Conservation (phyloP, 2,797 vertebrate species). For the Sarcoramphus papa region DNA sequence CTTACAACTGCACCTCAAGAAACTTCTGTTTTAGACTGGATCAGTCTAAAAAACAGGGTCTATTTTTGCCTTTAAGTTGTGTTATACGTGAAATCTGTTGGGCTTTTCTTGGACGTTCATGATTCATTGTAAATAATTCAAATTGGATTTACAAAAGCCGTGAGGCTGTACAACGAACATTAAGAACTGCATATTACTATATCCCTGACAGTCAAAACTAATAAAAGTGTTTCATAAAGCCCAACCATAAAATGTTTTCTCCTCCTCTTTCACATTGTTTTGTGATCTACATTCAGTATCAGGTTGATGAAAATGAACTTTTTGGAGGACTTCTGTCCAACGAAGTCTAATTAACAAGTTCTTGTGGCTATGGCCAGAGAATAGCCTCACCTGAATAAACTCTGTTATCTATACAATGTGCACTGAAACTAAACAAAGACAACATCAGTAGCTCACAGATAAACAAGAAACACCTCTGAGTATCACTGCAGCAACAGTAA, state of each 20-base stretch:
- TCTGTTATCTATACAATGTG: background rate
- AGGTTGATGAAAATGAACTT: background rate
- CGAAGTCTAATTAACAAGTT: background rate
- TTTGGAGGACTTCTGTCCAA: background rate
- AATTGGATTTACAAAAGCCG: slow-evolving; percentile 61
- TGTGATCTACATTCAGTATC: background rate
- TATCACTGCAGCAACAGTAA: background rate
- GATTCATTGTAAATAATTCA: slow-evolving; percentile 67
- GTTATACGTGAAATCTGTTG: slow-evolving; percentile 48
- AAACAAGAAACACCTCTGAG: background rate
- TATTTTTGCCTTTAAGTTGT: slow-evolving; percentile 17
- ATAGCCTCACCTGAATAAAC: background rate
- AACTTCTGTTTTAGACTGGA: slow-evolving; percentile 28
- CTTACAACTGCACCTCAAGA: slow-evolving; percentile 56
- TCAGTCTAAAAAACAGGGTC: background rate
- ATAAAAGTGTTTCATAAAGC: background rate
- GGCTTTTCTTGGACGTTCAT: slow-evolving; percentile 49
- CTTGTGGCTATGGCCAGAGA: background rate
- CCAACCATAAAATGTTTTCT: background rate
- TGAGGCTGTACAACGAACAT: slow-evolving; percentile 14
- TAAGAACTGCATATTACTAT: slow-evolving; percentile 15
- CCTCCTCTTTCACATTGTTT: background rate
- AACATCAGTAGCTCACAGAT: background rate
- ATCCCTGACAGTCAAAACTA: background rate
- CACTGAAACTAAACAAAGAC: background rate